Conservation (phyloP, 2,113 vertebrate genomes). For the Myrmecobius fasciatus region DNA sequence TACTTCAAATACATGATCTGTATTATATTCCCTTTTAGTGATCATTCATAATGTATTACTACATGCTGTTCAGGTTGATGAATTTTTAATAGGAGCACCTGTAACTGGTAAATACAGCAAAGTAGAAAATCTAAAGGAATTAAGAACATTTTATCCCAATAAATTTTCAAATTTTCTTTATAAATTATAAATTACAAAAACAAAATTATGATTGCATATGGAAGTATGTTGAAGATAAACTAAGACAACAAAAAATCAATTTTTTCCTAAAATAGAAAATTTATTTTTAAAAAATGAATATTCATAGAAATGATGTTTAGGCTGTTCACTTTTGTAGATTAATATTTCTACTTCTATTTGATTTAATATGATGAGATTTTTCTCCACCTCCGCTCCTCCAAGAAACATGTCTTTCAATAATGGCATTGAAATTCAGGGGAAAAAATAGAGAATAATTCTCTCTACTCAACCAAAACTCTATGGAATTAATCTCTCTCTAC, state of each 20-base stretch:
- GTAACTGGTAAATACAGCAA: slow-evolving; percentile 57
- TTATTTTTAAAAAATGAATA: neutral
- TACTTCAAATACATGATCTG: slow-evolving; percentile 17
- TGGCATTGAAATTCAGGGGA: neutral
- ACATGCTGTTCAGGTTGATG: slow-evolving; percentile 57
- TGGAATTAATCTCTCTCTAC: no score
- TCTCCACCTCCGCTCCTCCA: neutral
- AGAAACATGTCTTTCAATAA: neutral
- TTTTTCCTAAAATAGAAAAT: neutral
- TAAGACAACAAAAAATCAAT: neutral
- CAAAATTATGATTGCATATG: slow-evolving; percentile 2
- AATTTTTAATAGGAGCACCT: slow-evolving; percentile 70
- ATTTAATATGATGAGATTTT: neutral
- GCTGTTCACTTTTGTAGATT: neutral
- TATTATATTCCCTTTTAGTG: slow-evolving; percentile 47
- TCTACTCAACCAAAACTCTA: neutral
- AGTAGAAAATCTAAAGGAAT: slow-evolving; percentile 66
- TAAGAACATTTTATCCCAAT: slow-evolving; percentile 7
- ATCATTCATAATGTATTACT: slow-evolving; percentile 58
- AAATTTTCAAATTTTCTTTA: neutral
- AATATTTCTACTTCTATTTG: neutral
- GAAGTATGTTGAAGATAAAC: slow-evolving; percentile 16
- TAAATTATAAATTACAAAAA: neutral
- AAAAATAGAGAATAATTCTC: neutral
- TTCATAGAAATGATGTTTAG: neutral